These are phyloP conservation scores for Nasonia oneida DNA, from an alignment of 2,888 invertebrate species.

Conservation along the genomic window DNA sequence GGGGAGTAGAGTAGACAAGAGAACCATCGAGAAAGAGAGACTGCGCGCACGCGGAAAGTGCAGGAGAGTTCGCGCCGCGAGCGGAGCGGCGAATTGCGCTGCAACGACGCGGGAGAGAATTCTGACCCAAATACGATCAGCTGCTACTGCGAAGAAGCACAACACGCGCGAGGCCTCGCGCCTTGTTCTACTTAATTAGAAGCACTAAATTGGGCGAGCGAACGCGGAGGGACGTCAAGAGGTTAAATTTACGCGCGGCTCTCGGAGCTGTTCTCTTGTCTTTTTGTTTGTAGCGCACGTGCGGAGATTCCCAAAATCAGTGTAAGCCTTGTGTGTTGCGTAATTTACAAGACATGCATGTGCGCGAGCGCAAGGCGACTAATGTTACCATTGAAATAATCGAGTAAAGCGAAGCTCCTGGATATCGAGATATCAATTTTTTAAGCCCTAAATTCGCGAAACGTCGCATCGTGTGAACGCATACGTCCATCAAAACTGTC, in stretches of 20 bases:
- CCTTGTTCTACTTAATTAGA: slow-evolving; percentile 61
- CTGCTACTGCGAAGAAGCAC: slow-evolving; percentile 50
- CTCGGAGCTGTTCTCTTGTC: not conserved
- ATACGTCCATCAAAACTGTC: slow-evolving; percentile 13
- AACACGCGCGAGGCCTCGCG: not conserved
- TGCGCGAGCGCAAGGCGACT: not conserved
- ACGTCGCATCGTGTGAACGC: not conserved
- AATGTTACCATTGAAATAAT: not conserved
- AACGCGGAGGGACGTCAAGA: slow-evolving; percentile 20
- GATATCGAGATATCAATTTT: not conserved
- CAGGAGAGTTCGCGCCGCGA: slow-evolving; percentile 31
- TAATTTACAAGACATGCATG: slow-evolving; percentile 37
- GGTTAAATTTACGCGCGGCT: slow-evolving; percentile 42
- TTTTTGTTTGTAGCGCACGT: not conserved
- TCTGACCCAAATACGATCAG: slow-evolving; percentile 74
- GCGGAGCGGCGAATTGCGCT: slow-evolving; percentile 63
- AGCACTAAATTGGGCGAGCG: slow-evolving; percentile 55
- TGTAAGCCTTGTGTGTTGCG: slow-evolving; percentile 25
- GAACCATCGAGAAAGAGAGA: slow-evolving; percentile 1
- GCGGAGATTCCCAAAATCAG: slow-evolving; percentile 46
- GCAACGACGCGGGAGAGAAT: slow-evolving; percentile 74
- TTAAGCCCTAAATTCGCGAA: not conserved
- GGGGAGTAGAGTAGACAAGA: not conserved
- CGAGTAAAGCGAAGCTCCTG: not conserved
- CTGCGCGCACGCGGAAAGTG: not conserved